Base-by-base conservation (phyloP, 2,113 vertebrate species). In the Myotis lucifugus region DNA sequence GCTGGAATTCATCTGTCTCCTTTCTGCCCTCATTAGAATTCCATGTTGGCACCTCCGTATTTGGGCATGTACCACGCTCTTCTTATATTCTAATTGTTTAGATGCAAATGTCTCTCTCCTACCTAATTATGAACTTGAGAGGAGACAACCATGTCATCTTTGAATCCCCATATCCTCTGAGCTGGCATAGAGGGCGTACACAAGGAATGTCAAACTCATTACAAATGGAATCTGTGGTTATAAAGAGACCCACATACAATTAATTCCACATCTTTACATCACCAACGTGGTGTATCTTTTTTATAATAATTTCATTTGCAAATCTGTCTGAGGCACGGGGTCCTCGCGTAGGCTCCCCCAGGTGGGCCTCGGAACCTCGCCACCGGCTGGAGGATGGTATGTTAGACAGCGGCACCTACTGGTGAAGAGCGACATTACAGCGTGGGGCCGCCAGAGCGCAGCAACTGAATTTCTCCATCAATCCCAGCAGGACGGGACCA, bases 361-460 rank as follows among this genome's bases (percentile, higher is more conserved):
- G 52, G 70, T 67, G 85, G 40, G 40, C 8, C 40, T 34, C 19
- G 25, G 81, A 29, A 83, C n/a, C 88, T 90, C 19, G 13, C 42
- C 5, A 1, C 85, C 42, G 87, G 61, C 90, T 37, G 77, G 81
- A 95, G 88, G 59, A 97, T 97, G 97, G 95, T 88, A 90, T 94
- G 97, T 96, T 96, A 93, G 93, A 97, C 10, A 82, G 97, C 74
- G 96, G 82, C 97, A 97, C 97, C 97, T 97, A 83, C 97, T 95
- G 97, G 96, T 83, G 25, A 90, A 42, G 50, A 6, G 9, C 48
- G 32, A 52, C n/a, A 94, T 88, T 93, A 88, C 95, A 92, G 8
- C 21, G 25, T 34, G 72, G 37, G 13, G 73, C 15, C 12, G 13
- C 27, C 48, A 1, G 15, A 19, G 37, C 13, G 61, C 27, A 72